These are phyloP conservation scores for Epizoanthus ramosus DNA, from an alignment of 92 coral and sea anemone species.

Conservation along the genomic window DNA sequence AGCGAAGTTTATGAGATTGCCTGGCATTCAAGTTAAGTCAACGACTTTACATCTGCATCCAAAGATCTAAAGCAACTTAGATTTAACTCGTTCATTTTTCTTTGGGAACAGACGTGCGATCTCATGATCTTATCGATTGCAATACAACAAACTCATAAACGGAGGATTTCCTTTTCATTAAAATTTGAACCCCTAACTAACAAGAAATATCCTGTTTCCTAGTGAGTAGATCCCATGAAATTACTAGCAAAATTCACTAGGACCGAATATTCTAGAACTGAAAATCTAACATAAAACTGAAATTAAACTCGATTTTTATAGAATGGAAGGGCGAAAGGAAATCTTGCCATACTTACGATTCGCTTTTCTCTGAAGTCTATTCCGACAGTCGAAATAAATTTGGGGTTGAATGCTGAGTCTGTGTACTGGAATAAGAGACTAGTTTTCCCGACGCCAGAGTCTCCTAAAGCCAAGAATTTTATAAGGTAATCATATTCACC, in stretches of 20 bases:
- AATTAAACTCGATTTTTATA: conserved; percentile 1
- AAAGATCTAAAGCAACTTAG: no score
- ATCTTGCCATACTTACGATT: conserved; percentile 71
- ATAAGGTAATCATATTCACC: conserved; percentile 91
- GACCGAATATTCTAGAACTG: not conserved
- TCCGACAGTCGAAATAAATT: conserved; percentile 97
- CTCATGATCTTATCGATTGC: no score
- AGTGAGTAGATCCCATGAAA: no score
- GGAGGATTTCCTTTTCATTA: no score
- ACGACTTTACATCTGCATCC: no score
- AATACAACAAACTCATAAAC: no score
- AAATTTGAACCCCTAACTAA: no score
- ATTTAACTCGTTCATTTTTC: no score
- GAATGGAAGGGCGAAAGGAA: conserved; percentile 33
- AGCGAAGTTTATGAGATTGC: no score
- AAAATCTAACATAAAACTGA: conserved; percentile 5
- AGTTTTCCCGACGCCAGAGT: conserved; percentile 98
- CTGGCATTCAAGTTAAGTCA: no score
- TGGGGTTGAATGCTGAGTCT: conserved; percentile 90
- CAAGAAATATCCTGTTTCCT: no score
- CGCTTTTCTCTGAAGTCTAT: conserved; percentile 96
- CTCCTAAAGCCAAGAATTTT: conserved; percentile 94
- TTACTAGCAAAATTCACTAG: not conserved
- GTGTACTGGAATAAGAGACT: conserved; percentile 92
- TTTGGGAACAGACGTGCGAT: no score